Evolutionary conservation across 1,140 invertebrate species (phyloP), one percentile per base, ranked within the genome.

Genomic region (Drosophila trapezifrons): DNA sequence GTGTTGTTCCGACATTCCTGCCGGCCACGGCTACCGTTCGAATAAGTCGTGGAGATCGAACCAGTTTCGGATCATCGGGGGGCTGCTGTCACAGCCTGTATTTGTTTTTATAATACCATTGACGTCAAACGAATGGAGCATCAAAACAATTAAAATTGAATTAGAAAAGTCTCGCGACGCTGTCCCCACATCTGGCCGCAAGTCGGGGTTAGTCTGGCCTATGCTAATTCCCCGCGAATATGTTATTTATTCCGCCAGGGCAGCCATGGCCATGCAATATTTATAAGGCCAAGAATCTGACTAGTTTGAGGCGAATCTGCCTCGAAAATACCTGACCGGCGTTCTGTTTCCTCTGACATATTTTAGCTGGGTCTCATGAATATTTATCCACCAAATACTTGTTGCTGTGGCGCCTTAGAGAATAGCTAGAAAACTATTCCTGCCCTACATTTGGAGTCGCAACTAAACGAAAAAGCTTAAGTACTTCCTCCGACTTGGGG

Each of bases 41-140:
- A 42, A 22, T 46, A 32, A 52, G 27, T 60, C 72, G 56, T 42
- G 49, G 43, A 70, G 43, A 63, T 78, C 73, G 74, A 84, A 85
- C 82, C 82, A 86, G 82, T 85, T 85, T 75, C 22, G 45, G 71
- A 40, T 69, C 64, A 47, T 32, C 62, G 32, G 66, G 18, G 46
- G 47, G 15, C 27, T 12, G 25, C 47, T 66, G 62, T 46, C 42
- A 51, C 42, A 29, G 42, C 37, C 29, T 52, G 67, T 87, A 84
- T 89, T 87, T 87, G 80, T 84, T 87, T 86, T 77, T 84, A 89
- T 87, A 87, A 87, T 89, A 51, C 57, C 63, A 84, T 89, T 89
- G 84, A 89, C 84, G 84, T 89, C 84, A 89, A 84, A 54, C 58
- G 42, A 35, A 57, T 57, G 75, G 78, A 69, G 72, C 83, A 87